Percentiles rank a stretch among this genome's conserved stretches.
phyloP scores from a whole-genome alignment of 2,888 invertebrate species.

The Nemoura dubitans region DNA sequence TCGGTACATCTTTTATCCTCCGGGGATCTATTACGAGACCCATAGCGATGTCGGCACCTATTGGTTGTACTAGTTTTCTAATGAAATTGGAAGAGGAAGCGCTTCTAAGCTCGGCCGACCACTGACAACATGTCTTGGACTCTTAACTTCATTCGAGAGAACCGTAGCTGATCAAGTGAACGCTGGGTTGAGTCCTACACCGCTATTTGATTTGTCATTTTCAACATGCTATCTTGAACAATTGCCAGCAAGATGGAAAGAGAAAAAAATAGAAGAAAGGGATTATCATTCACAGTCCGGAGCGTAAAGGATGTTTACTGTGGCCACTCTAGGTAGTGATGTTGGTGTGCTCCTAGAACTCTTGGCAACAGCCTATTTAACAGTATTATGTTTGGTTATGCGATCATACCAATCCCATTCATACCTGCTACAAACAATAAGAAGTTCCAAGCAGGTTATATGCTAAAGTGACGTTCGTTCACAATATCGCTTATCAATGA shows the following conservation, averaged over 20 bases:
- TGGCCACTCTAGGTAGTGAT: background rate
- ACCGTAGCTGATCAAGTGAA: background rate
- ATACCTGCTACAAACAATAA: conserved; percentile 12
- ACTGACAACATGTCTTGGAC: background rate
- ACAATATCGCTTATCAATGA: background rate
- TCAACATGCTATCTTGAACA: background rate
- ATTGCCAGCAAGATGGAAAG: conserved; percentile 12
- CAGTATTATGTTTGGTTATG: background rate
- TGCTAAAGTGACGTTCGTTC: background rate
- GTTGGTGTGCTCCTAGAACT: background rate
- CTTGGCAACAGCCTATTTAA: background rate
- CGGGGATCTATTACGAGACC: background rate
- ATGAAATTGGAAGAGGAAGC: no score
- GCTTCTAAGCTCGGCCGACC: background rate
- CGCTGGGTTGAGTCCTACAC: background rate
- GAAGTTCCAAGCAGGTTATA: background rate
- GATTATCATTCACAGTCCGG: background rate
- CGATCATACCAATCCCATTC: background rate
- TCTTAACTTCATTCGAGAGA: background rate
- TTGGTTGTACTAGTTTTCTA: no score
- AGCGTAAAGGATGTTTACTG: background rate
- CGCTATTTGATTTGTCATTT: background rate
- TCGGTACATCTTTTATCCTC: no score
- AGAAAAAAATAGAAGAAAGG: background rate
- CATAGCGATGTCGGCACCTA: no score